Base-by-base conservation (phyloP, 2,113 vertebrate genomes). In the Hystrix brachyura region DNA sequence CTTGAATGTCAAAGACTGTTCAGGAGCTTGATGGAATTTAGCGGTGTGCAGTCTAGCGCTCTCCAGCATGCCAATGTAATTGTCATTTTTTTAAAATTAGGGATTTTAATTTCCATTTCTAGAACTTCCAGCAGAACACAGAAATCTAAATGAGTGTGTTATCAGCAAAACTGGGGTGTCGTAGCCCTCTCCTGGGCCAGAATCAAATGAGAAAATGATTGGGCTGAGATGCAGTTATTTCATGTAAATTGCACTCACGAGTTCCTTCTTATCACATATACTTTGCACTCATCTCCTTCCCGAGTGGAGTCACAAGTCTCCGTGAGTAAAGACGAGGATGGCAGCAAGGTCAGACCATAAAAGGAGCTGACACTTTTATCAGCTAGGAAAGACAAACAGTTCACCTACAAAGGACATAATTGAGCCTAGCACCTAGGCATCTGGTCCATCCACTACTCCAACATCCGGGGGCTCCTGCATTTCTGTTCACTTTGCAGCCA, bases 41-140 rank as follows among this genome's bases (percentile, higher is more conserved):
- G 51, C 59, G 43, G 84, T 21, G 23, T 4, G 48, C 80, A 74
- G 57, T 55, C 88, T 59, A 72, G 74, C 19, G 1, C 57, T 55
- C 87, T 88, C 87, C 29, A 48, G 29, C 89, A 72, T 60, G 43
- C 64, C 85, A 62, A 67, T 65, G 43, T 51, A 85, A 97, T 94
- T 90, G 95, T 87, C 95, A 84, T 69, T 87, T 83, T 92, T 27
- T 57, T 19, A 23, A 92, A 87, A 83, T 46, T 90, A 95, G 87
- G 62, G 78, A 92, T 96, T 97, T 96, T 97, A 94, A 88, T 97
- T 96, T 94, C 59, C 82, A 93, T 62, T 17, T 80, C 84, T 80
- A 81, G 67, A 83, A 93, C 90, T 94, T 93, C 94, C 67, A 71
- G 76, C 71, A 94, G 87, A 88, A 81, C 53, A 60, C 74, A 87